Conservation (phyloP, 2,113 vertebrate genomes). For the Triplophysa tibetana region DNA sequence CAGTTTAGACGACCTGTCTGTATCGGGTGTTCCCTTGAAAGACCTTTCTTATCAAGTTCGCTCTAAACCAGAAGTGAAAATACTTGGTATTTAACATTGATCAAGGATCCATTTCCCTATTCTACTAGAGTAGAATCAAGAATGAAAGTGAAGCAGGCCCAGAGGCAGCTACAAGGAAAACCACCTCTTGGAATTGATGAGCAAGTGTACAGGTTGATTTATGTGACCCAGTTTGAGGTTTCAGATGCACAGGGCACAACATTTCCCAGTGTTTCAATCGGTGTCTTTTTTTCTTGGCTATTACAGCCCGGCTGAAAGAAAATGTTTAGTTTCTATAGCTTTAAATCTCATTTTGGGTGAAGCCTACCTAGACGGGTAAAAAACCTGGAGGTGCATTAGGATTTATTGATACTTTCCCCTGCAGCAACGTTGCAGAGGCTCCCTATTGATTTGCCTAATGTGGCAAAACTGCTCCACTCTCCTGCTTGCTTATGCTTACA, state of each 20-base stretch:
- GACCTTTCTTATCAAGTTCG: constrained; percentile 3
- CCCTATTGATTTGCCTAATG: constrained; percentile 31
- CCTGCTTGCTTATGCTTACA: constrained; percentile 60
- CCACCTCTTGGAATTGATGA: constrained; percentile 20
- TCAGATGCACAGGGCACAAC: neutral
- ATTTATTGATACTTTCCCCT: constrained; percentile 32
- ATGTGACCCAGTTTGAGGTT: constrained; percentile 30
- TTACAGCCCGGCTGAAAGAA: constrained; percentile 10
- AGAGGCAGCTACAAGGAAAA: constrained; percentile 7
- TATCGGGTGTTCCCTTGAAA: constrained; percentile 30
- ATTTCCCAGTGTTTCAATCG: neutral
- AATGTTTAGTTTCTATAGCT: neutral
- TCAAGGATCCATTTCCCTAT: constrained; percentile 20
- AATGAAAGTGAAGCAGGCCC: constrained; percentile 10
- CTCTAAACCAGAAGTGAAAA: constrained; percentile 7
- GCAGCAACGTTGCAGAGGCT: constrained; percentile 25
- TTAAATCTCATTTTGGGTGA: constrained; percentile 2
- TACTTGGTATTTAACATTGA: neutral
- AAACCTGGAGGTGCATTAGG: constrained; percentile 32
- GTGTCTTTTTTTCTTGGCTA: neutral
- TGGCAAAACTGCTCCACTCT: constrained; percentile 46
- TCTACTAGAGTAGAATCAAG: constrained; percentile 13
- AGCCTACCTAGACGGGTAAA: neutral
- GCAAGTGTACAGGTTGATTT: constrained; percentile 12
- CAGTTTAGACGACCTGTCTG: neutral